phyloP scores from a whole-genome alignment of 2,113 vertebrate genomes.

The Carassius auratus region DNA sequence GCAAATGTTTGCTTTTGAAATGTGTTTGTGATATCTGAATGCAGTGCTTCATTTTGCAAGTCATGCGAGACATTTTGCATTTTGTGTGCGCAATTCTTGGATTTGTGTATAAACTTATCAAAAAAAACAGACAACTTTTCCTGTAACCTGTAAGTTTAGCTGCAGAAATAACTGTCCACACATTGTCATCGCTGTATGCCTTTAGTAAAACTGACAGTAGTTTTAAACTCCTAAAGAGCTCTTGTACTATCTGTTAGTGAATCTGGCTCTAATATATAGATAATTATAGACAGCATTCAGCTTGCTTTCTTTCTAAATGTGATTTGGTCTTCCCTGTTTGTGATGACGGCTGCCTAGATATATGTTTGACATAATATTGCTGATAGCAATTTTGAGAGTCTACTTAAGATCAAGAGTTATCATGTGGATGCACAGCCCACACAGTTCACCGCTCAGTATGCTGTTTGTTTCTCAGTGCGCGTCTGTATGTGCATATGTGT shows the following conservation, averaged over 20 bases:
- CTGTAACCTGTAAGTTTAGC: too few relatives aligned
- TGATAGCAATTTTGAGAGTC: constrained; percentile 28
- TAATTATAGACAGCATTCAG: not conserved
- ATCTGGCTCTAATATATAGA: not conserved
- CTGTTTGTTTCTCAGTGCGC: constrained; percentile 39
- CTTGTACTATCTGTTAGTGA: not conserved
- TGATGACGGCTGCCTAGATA: not conserved
- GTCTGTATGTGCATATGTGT: constrained; percentile 18
- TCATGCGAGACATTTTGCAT: too few relatives aligned
- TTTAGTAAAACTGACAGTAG: not conserved
- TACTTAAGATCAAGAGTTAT: constrained; percentile 47
- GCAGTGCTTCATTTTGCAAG: too few relatives aligned
- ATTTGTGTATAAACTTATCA: too few relatives aligned
- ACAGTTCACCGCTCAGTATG: constrained; percentile 38
- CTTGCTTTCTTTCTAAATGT: not conserved
- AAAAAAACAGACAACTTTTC: too few relatives aligned
- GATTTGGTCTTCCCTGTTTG: not conserved
- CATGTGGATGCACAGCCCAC: constrained; percentile 35
- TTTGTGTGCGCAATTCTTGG: too few relatives aligned
- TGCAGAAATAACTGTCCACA: too few relatives aligned
- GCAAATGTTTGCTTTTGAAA: too few relatives aligned
- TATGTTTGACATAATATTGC: constrained; percentile 27
- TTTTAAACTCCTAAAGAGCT: not conserved
- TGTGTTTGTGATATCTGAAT: too few relatives aligned
- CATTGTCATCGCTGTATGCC: too few relatives aligned